Base-by-base conservation (phyloP, 2,888 invertebrate species). In the Mythimna ferrago region DNA sequence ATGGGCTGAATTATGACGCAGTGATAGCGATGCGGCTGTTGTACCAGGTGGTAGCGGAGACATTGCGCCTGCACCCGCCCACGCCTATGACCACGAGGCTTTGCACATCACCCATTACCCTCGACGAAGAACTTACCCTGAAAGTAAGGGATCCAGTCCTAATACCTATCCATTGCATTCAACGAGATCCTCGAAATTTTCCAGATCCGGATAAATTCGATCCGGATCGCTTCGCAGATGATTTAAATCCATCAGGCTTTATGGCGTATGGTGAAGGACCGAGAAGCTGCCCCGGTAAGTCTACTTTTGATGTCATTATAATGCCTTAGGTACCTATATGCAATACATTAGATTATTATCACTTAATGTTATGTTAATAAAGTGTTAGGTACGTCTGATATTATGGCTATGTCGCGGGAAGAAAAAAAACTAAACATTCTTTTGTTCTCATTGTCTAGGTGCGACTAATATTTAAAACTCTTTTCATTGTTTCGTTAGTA, bases 251-350 rank as follows among this genome's bases (percentile, higher is more conserved):
- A 26, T 87, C 92, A 26, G 94, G 92, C 2, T 96, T 96, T 78
- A 83, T 95, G 60, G 94, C 96, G 11, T 96, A 95, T 69, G 96
- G 96, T 2, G 94, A 95, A 72, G 96, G 96, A 44, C 96, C 96
- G 5, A 92, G 96, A 81, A 93, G 92, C 88, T 96, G 96, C 81
- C 95, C 95, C 78, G 96, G 96, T 96, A 90, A 90, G 90, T 88
- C 21, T 54, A 66, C n/a, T 57, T 68, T 16, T 32, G n/a, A 38
- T 11, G 11, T 66, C 2, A 57, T 58, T 54, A 54, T 71, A 5
- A n/a, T 61, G 9, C 41, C 48, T 16, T n/a, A 32, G 26, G 5
- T 11, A 38, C 35, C 35, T 35, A 19, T 9, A 9, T 54, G 21
- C 32, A 48, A 4, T 21, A 48, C 38, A 65, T 11, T 60, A 5